Conservation (phyloP, 2,113 vertebrate species). For the Procapra przewalskii region DNA sequence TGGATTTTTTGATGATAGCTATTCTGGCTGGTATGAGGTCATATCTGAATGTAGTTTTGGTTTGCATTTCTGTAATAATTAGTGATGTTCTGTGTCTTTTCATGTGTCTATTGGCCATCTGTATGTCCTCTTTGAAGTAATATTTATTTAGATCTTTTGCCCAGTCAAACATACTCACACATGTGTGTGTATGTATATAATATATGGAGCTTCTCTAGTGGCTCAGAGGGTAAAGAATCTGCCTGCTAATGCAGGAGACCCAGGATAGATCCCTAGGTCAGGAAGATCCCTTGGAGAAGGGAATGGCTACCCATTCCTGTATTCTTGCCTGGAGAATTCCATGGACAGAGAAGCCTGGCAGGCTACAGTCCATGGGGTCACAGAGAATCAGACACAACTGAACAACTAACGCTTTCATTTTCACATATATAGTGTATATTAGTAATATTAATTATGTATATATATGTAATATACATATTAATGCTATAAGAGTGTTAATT, state of each 20-base stretch:
- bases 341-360: background rate
- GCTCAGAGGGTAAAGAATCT: background rate
- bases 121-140: background rate
- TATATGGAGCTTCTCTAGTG: background rate
- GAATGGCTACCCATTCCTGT: background rate
- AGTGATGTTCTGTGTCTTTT: background rate
- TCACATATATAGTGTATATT: background rate
- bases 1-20: background rate
- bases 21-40: background rate
- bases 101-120: background rate
- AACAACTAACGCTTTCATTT: background rate
- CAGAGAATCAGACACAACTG: background rate
- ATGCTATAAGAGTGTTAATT: background rate
- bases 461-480: background rate
- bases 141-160: background rate
- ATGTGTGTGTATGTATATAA: background rate
- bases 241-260: background rate
- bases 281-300: background rate
- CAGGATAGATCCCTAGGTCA: background rate
- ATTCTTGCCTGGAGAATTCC: background rate
- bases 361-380: background rate
- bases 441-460: background rate
- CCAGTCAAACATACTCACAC: background rate
- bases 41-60: background rate
- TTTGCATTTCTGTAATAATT: background rate